phyloP scores from a whole-genome alignment of 2,113 vertebrate species.

The Pygoscelis antarcticus region DNA sequence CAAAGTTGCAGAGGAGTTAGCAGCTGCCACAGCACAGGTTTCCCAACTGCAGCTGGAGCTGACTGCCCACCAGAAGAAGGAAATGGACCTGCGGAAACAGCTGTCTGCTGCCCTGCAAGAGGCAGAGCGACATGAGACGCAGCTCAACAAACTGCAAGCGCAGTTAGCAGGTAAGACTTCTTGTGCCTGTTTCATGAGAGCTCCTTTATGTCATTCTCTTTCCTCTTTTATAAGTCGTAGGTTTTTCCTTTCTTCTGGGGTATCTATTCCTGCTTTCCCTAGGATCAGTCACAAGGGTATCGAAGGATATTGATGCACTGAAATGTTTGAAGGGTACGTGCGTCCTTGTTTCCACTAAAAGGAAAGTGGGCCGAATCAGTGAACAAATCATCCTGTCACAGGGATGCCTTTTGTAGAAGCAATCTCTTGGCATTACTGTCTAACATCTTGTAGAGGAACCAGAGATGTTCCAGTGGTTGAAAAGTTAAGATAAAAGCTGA shows the following conservation, averaged over 20 bases:
- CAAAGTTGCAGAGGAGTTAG: conserved; percentile 87
- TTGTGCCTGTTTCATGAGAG: neutral
- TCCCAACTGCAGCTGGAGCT: conserved; percentile 90
- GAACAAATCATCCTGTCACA: neutral
- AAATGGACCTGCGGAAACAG: conserved; percentile 80
- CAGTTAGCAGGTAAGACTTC: conserved; percentile 81
- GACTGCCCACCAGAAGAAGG: conserved; percentile 85
- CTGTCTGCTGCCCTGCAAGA: conserved; percentile 80
- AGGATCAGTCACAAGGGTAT: neutral
- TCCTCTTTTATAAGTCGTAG: fast-evolving
- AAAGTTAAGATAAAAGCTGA: neutral
- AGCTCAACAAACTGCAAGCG: conserved; percentile 73
- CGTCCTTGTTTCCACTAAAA: neutral
- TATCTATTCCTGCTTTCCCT: neutral
- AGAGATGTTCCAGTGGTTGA: neutral
- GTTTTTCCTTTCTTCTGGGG: neutral
- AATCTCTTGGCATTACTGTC: neutral
- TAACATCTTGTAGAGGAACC: neutral
- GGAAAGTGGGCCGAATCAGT: neutral
- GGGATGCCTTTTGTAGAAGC: neutral
- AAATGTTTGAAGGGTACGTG: neutral
- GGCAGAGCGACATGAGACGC: conserved; percentile 68
- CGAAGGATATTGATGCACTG: neutral
- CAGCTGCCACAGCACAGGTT: conserved; percentile 81
- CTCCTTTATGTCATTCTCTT: neutral